Conservation (phyloP, 2,888 invertebrate genomes). For the Xestia sexstrigata region DNA sequence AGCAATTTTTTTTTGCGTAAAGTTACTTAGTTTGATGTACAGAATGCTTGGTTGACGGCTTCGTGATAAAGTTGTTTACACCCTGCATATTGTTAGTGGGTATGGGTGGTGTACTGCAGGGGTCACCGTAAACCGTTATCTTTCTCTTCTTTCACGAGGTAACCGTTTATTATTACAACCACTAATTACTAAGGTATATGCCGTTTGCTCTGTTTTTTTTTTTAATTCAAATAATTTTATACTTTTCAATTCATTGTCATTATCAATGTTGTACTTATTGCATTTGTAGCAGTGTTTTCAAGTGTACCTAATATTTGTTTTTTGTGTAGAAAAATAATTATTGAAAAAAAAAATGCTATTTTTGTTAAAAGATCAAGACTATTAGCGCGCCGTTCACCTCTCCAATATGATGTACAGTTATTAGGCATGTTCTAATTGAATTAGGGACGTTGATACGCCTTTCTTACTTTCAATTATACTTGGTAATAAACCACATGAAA, state of each 20-base stretch:
- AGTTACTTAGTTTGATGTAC: too few relatives aligned
- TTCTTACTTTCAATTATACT: slow-evolving; percentile 73
- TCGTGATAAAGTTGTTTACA: too few relatives aligned
- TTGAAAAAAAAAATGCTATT: neutral
- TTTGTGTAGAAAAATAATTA: neutral
- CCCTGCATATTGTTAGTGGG: too few relatives aligned
- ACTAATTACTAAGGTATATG: too few relatives aligned
- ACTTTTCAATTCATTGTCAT: neutral
- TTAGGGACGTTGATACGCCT: slow-evolving; percentile 79
- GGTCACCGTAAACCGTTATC: too few relatives aligned
- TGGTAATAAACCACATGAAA: slow-evolving; percentile 9
- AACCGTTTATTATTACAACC: too few relatives aligned
- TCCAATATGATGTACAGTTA: slow-evolving; percentile 83
- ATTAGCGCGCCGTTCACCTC: slow-evolving; percentile 52
- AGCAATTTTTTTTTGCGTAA: too few relatives aligned
- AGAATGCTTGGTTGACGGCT: too few relatives aligned
- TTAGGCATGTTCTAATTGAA: slow-evolving; percentile 79
- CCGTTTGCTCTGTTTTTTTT: neutral
- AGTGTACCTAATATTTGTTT: neutral
- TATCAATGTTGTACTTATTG: neutral
- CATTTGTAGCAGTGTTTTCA: neutral
- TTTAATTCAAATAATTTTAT: neutral
- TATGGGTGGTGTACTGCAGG: neutral
- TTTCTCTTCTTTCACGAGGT: too few relatives aligned
- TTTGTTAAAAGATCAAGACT: slow-evolving; percentile 73